Base-by-base conservation (phyloP, 2,888 invertebrate species). In the Smittia aterrima region DNA sequence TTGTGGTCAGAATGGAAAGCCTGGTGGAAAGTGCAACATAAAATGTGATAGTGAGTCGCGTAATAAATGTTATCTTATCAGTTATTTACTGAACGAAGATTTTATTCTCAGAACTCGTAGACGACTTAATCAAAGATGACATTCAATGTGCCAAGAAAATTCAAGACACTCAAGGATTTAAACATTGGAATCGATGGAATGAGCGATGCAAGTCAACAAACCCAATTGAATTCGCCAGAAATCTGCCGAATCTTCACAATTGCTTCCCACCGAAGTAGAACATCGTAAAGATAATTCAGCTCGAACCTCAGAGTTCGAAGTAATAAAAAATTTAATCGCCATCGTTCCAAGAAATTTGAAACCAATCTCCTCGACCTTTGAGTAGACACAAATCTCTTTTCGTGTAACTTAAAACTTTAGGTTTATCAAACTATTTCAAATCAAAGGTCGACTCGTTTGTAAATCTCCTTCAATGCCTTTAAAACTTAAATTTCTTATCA, bases 21-120 rank as follows among this genome's bases (percentile, higher is more conserved):
- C 84, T 75, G 90, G 90, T 2, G 91, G 91, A 1, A 81, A 85
- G 47, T 92, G 92, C 81, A 87, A 87, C 78, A 85, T 87, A 79
- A 89, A 87, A 79, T 92, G 92, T 81, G 90, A 90, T 86, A 88
- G 89, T 89, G 82, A 78, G 73, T 76, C 9, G 32, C 32, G 32
- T 9, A 32, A 32, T 32, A 47, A 41, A 9, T 71, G 24, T 68
- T 9, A 67, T 18, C 9, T 38, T 40, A 20, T 47, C 22, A 47
- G 20, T 1, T 41, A 11, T 67, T 67, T 2, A n/a, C n/a, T 32
- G 1, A 66, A 66, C 22, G 16, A 3, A 20, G 38, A n/a, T 25
- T 72, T 66, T 75, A 74, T 75, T 78, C 79, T 25, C 79, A 90
- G 90, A 89, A 83, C 85, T 90, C 70, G 78, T 87, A 18, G 87